A percentile compares a stretch with the other conserved stretches of the same genome.
These are phyloP conservation scores for Ictidomys tridecemlineatus DNA, from an alignment of 2,113 vertebrate species.

Conservation along the genomic window DNA sequence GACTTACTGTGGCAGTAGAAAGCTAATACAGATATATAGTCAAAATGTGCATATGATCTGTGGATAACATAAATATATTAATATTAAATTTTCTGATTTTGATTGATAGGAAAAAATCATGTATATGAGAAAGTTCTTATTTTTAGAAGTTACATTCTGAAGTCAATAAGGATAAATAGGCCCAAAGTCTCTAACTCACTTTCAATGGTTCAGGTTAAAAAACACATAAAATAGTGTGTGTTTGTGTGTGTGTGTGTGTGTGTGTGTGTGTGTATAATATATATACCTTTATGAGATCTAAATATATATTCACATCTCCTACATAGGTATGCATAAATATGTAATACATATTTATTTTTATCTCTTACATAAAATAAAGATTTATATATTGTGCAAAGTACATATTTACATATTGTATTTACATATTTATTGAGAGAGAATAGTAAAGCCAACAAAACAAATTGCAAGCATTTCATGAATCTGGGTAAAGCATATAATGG, in stretches of 20 bases:
- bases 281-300: not conserved
- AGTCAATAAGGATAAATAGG: not conserved
- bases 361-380: not conserved
- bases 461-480: not conserved
- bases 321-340: not conserved
- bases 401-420: not conserved
- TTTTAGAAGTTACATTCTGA: not conserved
- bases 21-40: not conserved
- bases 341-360: slow-evolving; percentile 15
- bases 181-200: not conserved
- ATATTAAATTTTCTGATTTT: not conserved
- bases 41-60: not conserved
- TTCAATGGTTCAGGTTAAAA: not conserved
- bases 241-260: too few relatives aligned
- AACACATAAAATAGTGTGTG: not conserved
- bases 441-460: not conserved
- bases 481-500: not conserved
- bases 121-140: not conserved
- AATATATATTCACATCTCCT: not conserved
- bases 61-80: not conserved
- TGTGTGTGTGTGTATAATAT: not conserved
- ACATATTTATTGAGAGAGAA: not conserved
- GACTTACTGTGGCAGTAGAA: not conserved
- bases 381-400: not conserved
- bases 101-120: too few relatives aligned